Conservation (phyloP, 2,888 invertebrate species). For the Stenodema calcarata region DNA sequence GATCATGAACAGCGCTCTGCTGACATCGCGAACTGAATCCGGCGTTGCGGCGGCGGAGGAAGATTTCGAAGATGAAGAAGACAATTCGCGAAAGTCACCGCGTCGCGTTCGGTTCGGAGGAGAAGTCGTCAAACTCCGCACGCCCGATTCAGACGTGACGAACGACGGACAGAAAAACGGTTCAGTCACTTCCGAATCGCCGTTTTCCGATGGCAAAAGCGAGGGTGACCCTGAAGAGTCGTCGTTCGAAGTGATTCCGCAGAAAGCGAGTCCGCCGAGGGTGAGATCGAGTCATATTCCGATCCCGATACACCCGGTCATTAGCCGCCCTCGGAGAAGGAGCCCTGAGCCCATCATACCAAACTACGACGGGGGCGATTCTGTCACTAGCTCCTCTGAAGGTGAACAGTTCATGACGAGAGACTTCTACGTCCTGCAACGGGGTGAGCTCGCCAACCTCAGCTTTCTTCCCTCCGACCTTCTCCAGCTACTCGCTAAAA, state of each 20-base stretch:
- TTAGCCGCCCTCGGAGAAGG: slow-evolving; percentile 59
- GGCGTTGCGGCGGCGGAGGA: slow-evolving; percentile 54
- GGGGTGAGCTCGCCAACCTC: slow-evolving; percentile 68
- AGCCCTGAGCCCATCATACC: slow-evolving; percentile 57
- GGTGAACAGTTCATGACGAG: slow-evolving; percentile 54
- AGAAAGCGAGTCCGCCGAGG: not conserved
- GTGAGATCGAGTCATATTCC: slow-evolving; percentile 57
- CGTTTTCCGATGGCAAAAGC: not conserved
- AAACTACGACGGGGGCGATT: slow-evolving; percentile 57
- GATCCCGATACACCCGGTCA: slow-evolving; percentile 58
- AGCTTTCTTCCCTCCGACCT: slow-evolving; percentile 62
- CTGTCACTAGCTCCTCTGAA: slow-evolving; percentile 58
- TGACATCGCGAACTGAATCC: slow-evolving; percentile 3
- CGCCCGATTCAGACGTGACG: slow-evolving; percentile 78
- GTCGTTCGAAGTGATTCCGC: slow-evolving; percentile 46
- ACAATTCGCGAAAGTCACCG: slow-evolving; percentile 63
- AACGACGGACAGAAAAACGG: slow-evolving; percentile 43
- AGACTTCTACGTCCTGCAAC: slow-evolving; percentile 31
- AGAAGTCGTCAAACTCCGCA: slow-evolving; percentile 84
- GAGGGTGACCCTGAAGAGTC: not conserved
- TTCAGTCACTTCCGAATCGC: not conserved
- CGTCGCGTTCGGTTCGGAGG: slow-evolving; percentile 84
- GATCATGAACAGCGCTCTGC: not conserved
- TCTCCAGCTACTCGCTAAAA: slow-evolving; percentile 71
- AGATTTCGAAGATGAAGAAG: slow-evolving; percentile 68